Conservation (phyloP, 2,888 invertebrate species). For the Drosophila quinaria region DNA sequence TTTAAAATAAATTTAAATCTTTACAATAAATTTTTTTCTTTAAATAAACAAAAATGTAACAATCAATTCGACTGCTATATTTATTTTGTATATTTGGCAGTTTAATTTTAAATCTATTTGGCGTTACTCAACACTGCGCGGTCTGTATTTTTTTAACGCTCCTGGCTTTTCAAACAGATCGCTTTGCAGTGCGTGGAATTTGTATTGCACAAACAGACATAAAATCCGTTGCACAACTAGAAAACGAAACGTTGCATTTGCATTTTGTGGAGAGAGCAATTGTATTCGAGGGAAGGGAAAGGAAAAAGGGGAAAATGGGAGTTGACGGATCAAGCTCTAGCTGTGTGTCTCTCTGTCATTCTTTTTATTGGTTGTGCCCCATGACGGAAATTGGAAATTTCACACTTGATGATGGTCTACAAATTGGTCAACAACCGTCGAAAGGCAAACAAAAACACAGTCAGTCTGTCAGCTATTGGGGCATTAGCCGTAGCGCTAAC, state of each 20-base stretch:
- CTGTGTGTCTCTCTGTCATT: neutral
- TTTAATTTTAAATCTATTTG: slow-evolving; percentile 18
- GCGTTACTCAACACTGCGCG: neutral
- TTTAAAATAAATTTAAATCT: too few species aligned
- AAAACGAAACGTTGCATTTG: slow-evolving; percentile 54
- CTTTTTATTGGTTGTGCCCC: slow-evolving; percentile 26
- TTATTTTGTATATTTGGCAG: slow-evolving; percentile 19
- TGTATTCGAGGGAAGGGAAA: slow-evolving; percentile 1
- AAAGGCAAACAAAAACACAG: slow-evolving; percentile 61
- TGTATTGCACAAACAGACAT: slow-evolving; percentile 50
- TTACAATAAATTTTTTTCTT: too few species aligned
- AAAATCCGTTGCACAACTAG: slow-evolving; percentile 51
- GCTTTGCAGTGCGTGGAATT: slow-evolving; percentile 49
- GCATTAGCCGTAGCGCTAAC: slow-evolving; percentile 65
- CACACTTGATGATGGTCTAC: slow-evolving; percentile 83
- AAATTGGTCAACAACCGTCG: slow-evolving; percentile 77
- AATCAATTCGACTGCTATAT: neutral
- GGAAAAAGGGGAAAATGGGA: neutral
- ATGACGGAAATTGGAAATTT: slow-evolving; percentile 86
- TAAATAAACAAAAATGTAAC: too few species aligned
- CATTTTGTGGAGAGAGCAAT: slow-evolving; percentile 35
- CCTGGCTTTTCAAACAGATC: slow-evolving; percentile 54
- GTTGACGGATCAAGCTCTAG: slow-evolving; percentile 8
- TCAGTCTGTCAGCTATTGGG: slow-evolving; percentile 62
- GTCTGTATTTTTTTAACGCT: slow-evolving; percentile 9